Evolutionary conservation across 2,113 vertebrate genomes (phyloP), one percentile per base, ranked within the genome.

Genomic region (Pungitius pungitius): DNA sequence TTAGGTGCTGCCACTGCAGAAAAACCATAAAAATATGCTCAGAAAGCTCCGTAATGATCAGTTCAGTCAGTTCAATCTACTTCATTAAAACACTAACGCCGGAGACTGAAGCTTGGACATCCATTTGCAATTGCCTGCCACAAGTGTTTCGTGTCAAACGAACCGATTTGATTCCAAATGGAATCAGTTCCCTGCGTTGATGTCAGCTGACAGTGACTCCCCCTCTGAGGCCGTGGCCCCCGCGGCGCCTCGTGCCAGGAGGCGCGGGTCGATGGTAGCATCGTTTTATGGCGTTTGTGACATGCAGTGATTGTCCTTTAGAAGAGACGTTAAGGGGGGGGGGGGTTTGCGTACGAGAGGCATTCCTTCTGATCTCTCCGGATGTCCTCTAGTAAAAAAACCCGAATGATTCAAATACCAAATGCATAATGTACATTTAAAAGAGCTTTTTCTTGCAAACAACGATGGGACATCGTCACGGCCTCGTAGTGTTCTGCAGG

Each of bases 91-190:
- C 35, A 47, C 66, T 59, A 69, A 40, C 40, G 58, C 71, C 73
- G 73, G 78, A 80, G 80, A 85, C 49, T 77, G 77, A 82, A 79
- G 74, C 27, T 74, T 76, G 81, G 77, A 75, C 63, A 73, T 84
- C 60, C 69, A 77, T 81, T 84, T 73, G 69, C 55, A 24, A 66
- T 58, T 42, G 75, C 57, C 81, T 91, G 85, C 85, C 83, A 82
- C 58, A 86, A 74, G 47, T 14, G 75, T 33, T 89, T 86, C 24
- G 71, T 62, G 60, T 91, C 87, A 89, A 83, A 80, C 52, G 42
- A 20, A 83, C 67, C 70, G 42, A 82, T 82, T 85, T 78, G 63
- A 82, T 89, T 84, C 63, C 43, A 62, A 75, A 75, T 15, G 56
- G 33, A 84, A 84, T 87, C 27, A 59, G 56, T 81, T 87, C 65